Base-by-base conservation (phyloP, 2,113 vertebrate genomes). In the Amia ocellicauda region DNA sequence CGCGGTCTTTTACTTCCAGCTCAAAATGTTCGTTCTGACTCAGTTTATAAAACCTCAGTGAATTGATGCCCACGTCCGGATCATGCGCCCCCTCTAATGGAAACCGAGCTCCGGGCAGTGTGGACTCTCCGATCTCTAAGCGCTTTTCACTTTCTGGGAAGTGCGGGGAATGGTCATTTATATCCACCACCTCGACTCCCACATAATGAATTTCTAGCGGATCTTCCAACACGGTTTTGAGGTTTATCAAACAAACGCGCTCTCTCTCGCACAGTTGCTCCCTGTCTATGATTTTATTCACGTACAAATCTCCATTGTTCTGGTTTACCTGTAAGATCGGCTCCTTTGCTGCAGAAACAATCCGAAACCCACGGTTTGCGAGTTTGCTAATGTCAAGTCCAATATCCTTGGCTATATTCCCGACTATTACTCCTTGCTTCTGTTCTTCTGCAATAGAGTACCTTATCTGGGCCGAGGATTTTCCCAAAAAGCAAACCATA, bases 391-490 rank as follows among this genome's bases (percentile, higher is more conserved):
- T 0, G 14, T 86, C 84, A 22, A 88, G 40, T 4, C 83, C 85
- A 2, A 88, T 74, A 80, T 89, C 86, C 58, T 85, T 88, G 0
- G 83, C 83, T 3, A 88, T 74, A 43, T 85, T 70, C 4, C 85
- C 86, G 7, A 85, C 75, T 3, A 65, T 51, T 2, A 77, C 51
- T 26, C 79, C 81, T 2, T 81, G 76, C 40, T 76, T 78, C 4
- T 83, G 58, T 59, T 89, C 84, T 63, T 88, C 86, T 0, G 73
- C 61, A 24, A 87, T 36, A 0, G 88, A 85, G 42, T 88, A 89
- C 23, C 83, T n/a, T 62, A 86, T 20, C 24, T 88, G 82, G 5
- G 81, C 88, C 1, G 64, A 74, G 1, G 67, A 68, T 0, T 23
- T 28, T 45, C 57, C 77, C 17, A 74, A 81, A 55, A 78, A 72